A percentile compares a stretch with the other conserved stretches of the same genome.
phyloP scores from a whole-genome alignment of 2,888 invertebrate species.

The Erebia ligea region DNA sequence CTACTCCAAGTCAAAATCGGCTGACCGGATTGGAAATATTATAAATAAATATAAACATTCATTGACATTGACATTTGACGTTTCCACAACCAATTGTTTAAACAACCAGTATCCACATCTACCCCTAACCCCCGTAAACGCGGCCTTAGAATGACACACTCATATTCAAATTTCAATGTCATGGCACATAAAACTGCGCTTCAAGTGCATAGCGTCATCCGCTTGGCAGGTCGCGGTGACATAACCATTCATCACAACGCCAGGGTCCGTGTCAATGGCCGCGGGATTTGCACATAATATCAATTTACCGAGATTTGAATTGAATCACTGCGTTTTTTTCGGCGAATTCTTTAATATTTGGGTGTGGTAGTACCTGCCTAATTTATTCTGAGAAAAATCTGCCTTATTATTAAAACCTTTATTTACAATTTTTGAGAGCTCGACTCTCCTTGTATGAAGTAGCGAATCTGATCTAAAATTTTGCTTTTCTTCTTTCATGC shows the following conservation, averaged over 20 bases:
- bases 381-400: neutral
- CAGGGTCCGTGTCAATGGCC: constrained; percentile 69
- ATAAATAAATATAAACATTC: no score
- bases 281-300: constrained; percentile 31
- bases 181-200: constrained; percentile 23
- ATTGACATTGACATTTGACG: no score
- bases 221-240: constrained; percentile 53
- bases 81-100: no score
- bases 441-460: no score
- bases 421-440: no score
- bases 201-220: constrained; percentile 42
- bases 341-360: neutral
- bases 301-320: constrained; percentile 12
- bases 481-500: no score
- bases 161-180: constrained; percentile 14
- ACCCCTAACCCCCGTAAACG: no score
- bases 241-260: constrained; percentile 63
- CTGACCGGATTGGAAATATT: no score
- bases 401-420: no score
- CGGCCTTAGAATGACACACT: neutral
- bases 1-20: no score
- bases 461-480: no score
- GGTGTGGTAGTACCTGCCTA: neutral
- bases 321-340: neutral
- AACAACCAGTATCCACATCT: no score